Base-by-base conservation (phyloP, 35 echinoderm and acorn worm genomes). In the Strongylocentrotus purpuratus region DNA sequence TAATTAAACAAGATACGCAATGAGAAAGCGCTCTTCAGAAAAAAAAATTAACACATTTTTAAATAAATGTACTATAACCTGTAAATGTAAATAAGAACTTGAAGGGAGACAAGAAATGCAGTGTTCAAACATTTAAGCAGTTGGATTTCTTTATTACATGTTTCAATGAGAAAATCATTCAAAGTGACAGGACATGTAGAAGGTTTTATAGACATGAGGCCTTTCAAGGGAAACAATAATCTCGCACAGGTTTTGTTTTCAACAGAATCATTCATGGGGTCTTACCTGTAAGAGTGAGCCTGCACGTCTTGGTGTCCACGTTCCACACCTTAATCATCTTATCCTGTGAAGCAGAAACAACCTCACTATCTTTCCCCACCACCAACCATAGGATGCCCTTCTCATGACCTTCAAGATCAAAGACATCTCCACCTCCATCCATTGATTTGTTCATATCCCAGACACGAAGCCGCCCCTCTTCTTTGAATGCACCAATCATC, bases 311-410 rank as follows among this genome's bases (percentile, higher is more conserved):
- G 47, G 89, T 96, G 22, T 85, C 55, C 52, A 96, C 2, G 18
- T 96, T 61, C 95, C 89, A 96, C 20, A 78, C 50, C 47, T 92
- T 96, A 15, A 96, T 48, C n/a, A 18, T 93, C n/a, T 18, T 92
- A 32, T 93, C 88, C 32, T 92, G 48, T 31, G 88, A 96, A 9
- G 31, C 95, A 15, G 95, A 61, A 7, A 96, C 61, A 20, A 96
- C 33, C 13, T 96, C 33, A 61, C 45, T 41, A 93, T 96, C 90
- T 4, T 61, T 7, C 18, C 88, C 65, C 60, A 48, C 15, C 13
- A 8, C 48, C 55, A 96, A 32, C 28, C 90, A 92, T 7, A 60
- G 33, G 22, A 96, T 94, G n/a, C 55, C 61, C 61, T 92, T 92
- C 52, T 94, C 61, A 22, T 96, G 95, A 71, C 50, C 95, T 71